Base-by-base conservation (phyloP, 1,140 invertebrate species). In the Hypsibius dujardini region DNA sequence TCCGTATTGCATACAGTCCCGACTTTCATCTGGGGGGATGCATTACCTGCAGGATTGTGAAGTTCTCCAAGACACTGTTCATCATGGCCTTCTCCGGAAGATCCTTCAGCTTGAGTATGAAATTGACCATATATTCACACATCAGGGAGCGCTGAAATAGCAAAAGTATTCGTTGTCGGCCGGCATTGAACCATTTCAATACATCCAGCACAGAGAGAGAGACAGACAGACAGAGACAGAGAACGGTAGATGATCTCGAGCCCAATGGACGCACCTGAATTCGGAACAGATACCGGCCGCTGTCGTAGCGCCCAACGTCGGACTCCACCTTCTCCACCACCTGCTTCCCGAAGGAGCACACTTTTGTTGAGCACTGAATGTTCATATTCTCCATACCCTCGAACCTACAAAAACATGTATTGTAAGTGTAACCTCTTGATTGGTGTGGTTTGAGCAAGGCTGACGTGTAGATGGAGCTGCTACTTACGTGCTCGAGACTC, bases 51-150 rank as follows among this genome's bases (percentile, higher is more conserved):
- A 97, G 82, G 81, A 98, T 97, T 76, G 95, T 98, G 83, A 99
- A 98, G 81, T 98, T 98, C 83, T 99, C 96, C 74, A 99, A 85
- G 70, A 99, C 95, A 82, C 91, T 95, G 82, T 99, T 98, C 94
- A 98, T 98, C 91, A 98, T 95, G 80, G 96, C 96, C 83, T 95
- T 95, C 84, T 97, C 93, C 74, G 94, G 94, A 42, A 42, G 7
- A 42, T 67, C 62, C 82, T 96, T 96, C 73, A 98, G 84, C 83
- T 98, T 97, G 81, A 95, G 91, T 77, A 98, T 97, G 80, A 98
- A 98, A 82, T 96, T 96, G 78, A 98, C 95, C 94, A 99, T 98
- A 81, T 99, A 99, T 82, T 98, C 95, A 85, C 96, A 99, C 95
- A 99, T 98, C 1, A 95, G 93, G 72, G 94, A 97, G 73, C 93